Evolutionary conservation across 2,113 vertebrate genomes (phyloP), one percentile per base, ranked within the genome.

Genomic region (Monarcha castaneiventris): DNA sequence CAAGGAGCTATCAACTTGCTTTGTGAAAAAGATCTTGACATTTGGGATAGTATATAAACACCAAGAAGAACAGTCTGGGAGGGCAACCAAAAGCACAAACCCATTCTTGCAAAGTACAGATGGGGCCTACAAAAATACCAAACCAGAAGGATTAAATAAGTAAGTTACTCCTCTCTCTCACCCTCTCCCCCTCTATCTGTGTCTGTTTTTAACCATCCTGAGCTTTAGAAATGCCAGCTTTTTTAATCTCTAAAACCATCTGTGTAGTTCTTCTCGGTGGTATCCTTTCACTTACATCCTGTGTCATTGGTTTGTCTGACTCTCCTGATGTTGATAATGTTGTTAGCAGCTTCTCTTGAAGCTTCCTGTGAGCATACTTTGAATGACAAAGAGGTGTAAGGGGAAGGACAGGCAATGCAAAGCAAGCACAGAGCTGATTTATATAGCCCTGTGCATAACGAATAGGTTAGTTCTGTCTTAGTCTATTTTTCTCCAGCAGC

Each of bases 201-300:
- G 23, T 87, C 90, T 78, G 61, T 48, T 92, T 89, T 87, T 67
- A 89, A 87, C 87, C 84, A 68, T 41, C 17, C 63, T 43, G 23
- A 89, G 93, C 69, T 96, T 90, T 87, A 94, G 73, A 95, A 93
- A 95, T 87, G 80, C 37, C 75, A 90, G 67, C 4, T 68, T 93
- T 94, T 95, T 93, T 89, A 84, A 87, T 89, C 92, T 90, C 41
- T 58, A 84, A 81, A 95, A 90, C 90, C 80, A 95, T 92, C 80
- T 93, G 76, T 83, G 51, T 86, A 84, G 85, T 58, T 94, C 92
- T 84, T 96, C 86, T 93, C 85, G 72, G 86, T 62, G 32, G 80
- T 69, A 89, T 64, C 76, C 90, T 95, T 89, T 89, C 76, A 30
- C 73, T 94, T 66, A 23, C 7, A 64, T 73, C 62, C 69, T 87